Evolutionary conservation across 2,888 invertebrate species (phyloP).

Genomic region (Trichopria drosophilae): DNA sequence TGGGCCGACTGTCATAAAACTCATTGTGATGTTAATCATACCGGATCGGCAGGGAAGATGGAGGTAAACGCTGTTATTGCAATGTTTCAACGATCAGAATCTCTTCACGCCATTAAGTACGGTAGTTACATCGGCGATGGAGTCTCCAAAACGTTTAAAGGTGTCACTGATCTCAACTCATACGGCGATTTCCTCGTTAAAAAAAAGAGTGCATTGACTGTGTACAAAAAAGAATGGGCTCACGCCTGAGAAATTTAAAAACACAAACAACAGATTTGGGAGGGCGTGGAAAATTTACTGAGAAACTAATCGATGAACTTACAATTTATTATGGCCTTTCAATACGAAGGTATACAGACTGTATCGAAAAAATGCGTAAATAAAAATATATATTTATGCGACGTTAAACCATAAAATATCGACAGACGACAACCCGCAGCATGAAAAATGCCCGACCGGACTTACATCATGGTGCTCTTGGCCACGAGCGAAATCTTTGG

Average conservation of each 20-base stretch:
- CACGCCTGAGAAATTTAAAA: conserved; percentile 20
- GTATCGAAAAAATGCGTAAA: too few species aligned
- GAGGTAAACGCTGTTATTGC: conserved; percentile 10
- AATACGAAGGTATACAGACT: too few species aligned
- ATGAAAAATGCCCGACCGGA: too few species aligned
- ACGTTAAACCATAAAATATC: too few species aligned
- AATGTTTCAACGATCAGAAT: conserved; percentile 23
- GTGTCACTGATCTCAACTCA: conserved; percentile 15
- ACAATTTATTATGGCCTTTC: too few species aligned
- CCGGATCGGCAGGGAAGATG: conserved; percentile 12
- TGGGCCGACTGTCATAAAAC: conserved; percentile 6
- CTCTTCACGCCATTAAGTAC: conserved; percentile 18
- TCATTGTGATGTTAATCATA: conserved; percentile 13
- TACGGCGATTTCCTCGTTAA: conserved; percentile 14
- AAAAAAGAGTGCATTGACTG: conserved; percentile 21
- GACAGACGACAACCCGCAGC: too few species aligned
- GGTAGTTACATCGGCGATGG: conserved; percentile 28
- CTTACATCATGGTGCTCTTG: too few species aligned
- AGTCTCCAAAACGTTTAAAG: conserved; percentile 26
- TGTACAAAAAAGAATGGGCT: conserved; percentile 25
- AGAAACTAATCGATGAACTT: conserved; percentile 3
- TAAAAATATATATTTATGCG: too few species aligned
- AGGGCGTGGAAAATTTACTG: too few species aligned
- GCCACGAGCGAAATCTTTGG: too few species aligned
- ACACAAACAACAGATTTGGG: neutral